A percentile compares a stretch with the other conserved stretches of the same genome.
phyloP scores from a whole-genome alignment of 2,888 invertebrate species.

The Eulithis prunata region DNA sequence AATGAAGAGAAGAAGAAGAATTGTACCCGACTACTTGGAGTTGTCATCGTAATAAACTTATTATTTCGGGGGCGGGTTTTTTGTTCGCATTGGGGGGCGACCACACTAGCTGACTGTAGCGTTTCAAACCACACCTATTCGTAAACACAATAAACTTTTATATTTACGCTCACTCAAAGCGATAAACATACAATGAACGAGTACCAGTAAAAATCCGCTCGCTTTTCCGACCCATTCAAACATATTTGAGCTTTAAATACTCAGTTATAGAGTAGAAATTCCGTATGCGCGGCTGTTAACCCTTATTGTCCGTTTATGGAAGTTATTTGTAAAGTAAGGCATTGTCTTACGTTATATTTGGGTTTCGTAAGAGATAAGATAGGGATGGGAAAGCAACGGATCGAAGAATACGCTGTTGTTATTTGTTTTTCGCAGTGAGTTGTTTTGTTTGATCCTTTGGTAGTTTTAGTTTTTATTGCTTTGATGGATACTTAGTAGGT shows the following conservation, averaged over 20 bases:
- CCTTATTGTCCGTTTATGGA: conserved; percentile 60
- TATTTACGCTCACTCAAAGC: conserved; percentile 77
- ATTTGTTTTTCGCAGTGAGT: conserved; percentile 69
- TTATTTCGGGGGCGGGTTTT: conserved; percentile 62
- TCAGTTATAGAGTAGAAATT: conserved; percentile 43
- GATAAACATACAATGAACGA: conserved; percentile 78
- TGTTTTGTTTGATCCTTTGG: conserved; percentile 55
- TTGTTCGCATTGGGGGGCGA: conserved; percentile 75
- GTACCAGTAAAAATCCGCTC: conserved; percentile 69
- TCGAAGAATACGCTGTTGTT: conserved; percentile 45
- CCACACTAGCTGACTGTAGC: conserved; percentile 65
- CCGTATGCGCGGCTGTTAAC: conserved; percentile 30
- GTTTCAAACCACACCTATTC: conserved; percentile 69
- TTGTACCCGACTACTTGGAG: conserved; percentile 66
- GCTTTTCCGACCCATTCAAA: conserved; percentile 45
- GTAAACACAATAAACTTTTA: conserved; percentile 80
- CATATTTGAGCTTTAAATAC: conserved; percentile 41
- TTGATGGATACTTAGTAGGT: background rate
- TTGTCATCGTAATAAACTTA: conserved; percentile 74
- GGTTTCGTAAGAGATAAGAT: conserved; percentile 71
- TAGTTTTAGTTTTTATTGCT: conserved; percentile 36
- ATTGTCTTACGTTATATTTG: conserved; percentile 76
- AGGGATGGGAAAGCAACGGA: conserved; percentile 62
- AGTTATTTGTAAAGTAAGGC: conserved; percentile 74
- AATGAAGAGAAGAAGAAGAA: no score